Base-by-base conservation (phyloP, 2,888 invertebrate species). In the Cantharis lateralis region DNA sequence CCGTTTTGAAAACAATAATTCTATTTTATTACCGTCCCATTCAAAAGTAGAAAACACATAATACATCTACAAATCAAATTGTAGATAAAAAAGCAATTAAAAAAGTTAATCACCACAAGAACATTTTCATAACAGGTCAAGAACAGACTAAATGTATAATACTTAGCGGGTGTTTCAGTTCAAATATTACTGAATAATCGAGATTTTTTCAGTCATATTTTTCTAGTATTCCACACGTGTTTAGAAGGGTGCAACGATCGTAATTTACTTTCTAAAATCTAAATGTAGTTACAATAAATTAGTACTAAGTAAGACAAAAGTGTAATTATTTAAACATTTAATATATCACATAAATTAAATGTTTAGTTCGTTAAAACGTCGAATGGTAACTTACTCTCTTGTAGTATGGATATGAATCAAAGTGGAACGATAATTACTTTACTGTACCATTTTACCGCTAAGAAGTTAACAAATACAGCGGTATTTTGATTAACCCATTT, bases 371-470 rank as follows among this genome's bases (percentile, higher is more conserved):
- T 24, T 66, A 24, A 66, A 66, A 66, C 10, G 62, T 72, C 72
- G 70, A 63, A 78, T 74, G 26, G 20, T 18, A 78, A 78, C 32
- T 72, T 68, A 28, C 71, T 78, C 69, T 71, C 71, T 32, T 66
- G 72, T 68, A 77, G 69, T 74, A 73, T 70, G 68, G 71, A 74
- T 71, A 77, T 71, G 74, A 69, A 75, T 72, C 71, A 68, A 70
- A 72, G 78, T 78, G 70, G 78, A 78, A 78, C 78, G 72, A 71
- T 72, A 78, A 78, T 78, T 78, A 72, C 70, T 69, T 78, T 78
- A 78, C 78, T 69, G 78, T 78, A 78, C 72, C 66, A 72, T 63
- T 72, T 72, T 78, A 78, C 78, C 78, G 78, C 78, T 78, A 78
- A 75, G 70, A 75, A 72, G 48, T 64, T 72, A 78, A 69, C 72